These are phyloP conservation scores for Callyntrura guangdongensis DNA, from an alignment of 2,888 invertebrate genomes.

Conservation along the genomic window DNA sequence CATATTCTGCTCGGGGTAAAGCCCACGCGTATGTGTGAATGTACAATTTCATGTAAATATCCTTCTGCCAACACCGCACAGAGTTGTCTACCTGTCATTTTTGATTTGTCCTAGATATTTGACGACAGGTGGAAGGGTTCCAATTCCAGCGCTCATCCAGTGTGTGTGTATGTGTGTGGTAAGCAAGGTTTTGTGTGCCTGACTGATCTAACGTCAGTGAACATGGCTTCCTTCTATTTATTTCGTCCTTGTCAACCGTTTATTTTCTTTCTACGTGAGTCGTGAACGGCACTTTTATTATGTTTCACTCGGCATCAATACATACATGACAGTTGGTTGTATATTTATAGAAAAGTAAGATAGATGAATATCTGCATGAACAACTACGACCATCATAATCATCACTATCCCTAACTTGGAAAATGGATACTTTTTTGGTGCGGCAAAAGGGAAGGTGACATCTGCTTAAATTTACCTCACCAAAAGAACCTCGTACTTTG, in stretches of 20 bases:
- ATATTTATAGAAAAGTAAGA: background rate
- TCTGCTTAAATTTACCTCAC: slow-evolving; percentile 26
- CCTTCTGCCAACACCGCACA: too few relatives aligned
- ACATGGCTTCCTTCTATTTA: background rate
- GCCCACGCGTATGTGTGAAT: background rate
- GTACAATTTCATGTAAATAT: too few relatives aligned
- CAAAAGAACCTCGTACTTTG: slow-evolving; percentile 1
- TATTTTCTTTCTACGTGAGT: background rate
- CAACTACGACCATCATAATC: background rate
- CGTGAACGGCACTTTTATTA: too few relatives aligned
- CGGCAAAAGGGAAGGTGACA: slow-evolving; percentile 46
- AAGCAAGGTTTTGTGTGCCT: background rate
- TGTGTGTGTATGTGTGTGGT: too few relatives aligned
- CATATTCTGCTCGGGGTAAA: background rate
- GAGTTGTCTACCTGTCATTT: too few relatives aligned
- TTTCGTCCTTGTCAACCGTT: background rate
- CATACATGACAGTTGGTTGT: background rate
- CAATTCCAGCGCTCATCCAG: too few relatives aligned
- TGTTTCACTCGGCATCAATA: background rate
- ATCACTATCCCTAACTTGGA: slow-evolving; percentile 4
- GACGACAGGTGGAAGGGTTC: too few relatives aligned
- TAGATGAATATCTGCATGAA: background rate
- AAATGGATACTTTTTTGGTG: slow-evolving; percentile 47
- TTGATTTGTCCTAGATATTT: background rate
- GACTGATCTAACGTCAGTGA: background rate